phyloP scores from a whole-genome alignment of 2,888 invertebrate genomes.

The Caenorhabditis auriculariae region DNA sequence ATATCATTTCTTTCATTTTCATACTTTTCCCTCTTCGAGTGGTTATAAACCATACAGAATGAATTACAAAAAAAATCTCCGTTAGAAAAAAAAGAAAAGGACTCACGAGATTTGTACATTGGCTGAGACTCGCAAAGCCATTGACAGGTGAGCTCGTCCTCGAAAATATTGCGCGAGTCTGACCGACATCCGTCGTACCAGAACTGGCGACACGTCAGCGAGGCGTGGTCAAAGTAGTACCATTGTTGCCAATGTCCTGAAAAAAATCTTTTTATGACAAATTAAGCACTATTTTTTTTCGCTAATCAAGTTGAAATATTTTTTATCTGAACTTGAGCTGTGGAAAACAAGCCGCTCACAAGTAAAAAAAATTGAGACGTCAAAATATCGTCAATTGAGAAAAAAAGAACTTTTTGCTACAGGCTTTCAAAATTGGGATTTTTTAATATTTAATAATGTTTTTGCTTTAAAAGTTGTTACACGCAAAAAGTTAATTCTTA shows the following conservation, averaged over 20 bases:
- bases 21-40: background rate
- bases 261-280: conserved; percentile 3
- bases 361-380: too few species aligned
- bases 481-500: too few species aligned
- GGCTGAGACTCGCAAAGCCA: conserved; percentile 61
- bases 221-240: conserved; percentile 59
- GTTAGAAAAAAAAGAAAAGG: conserved; percentile 5
- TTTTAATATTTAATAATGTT: too few species aligned
- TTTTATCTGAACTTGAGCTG: too few species aligned
- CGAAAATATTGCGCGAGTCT: conserved; percentile 56
- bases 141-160: conserved; percentile 59
- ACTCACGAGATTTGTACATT: conserved; percentile 54
- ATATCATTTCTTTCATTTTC: background rate
- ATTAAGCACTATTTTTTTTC: background rate
- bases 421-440: too few species aligned
- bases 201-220: conserved; percentile 52
- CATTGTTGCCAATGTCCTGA: conserved; percentile 60
- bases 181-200: conserved; percentile 57
- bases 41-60: background rate
- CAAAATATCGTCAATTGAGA: background rate
- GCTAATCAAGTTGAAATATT: too few species aligned
- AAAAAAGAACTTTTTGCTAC: conserved; percentile 1
- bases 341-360: too few species aligned
- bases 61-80: conserved; percentile 2
- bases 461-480: too few species aligned